These are phyloP conservation scores for Caerostris extrusa DNA, from an alignment of 1,140 invertebrate genomes.

Conservation along the genomic window DNA sequence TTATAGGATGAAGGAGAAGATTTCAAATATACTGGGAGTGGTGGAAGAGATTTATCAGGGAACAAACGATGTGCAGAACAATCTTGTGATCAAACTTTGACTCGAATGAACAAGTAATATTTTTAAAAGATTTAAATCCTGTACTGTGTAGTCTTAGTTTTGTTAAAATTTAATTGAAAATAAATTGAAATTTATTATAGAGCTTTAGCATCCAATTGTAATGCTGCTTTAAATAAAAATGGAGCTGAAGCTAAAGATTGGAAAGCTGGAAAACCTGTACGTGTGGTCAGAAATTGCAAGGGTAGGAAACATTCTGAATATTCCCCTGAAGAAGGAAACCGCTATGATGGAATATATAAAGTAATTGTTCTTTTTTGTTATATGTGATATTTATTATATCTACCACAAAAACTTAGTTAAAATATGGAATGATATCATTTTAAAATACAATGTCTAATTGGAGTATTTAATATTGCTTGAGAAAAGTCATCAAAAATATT, in stretches of 20 bases:
- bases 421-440: no score
- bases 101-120: conserved; percentile 88
- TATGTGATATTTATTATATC: not conserved
- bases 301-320: conserved; percentile 88
- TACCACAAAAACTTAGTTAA: no score
- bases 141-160: not conserved
- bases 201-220: conserved; percentile 90
- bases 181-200: conserved; percentile 81
- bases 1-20: conserved; percentile 88
- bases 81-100: conserved; percentile 90
- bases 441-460: no score
- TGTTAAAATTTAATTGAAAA: no score
- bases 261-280: conserved; percentile 88
- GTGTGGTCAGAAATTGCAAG: conserved; percentile 91
- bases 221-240: conserved; percentile 85
- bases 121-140: not conserved
- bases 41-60: conserved; percentile 88
- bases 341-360: conserved; percentile 84
- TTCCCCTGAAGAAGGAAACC: conserved; percentile 88
- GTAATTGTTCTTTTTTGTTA: conserved; percentile 77
- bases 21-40: conserved; percentile 92
- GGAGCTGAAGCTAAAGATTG: conserved; percentile 88
- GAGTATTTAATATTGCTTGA: no score
- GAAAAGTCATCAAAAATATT: not conserved
- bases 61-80: conserved; percentile 86